Evolutionary conservation across 2,797 vertebrate genomes (phyloP), one percentile per base, ranked within the genome.

Genomic region (Sebastes nivosus): DNA sequence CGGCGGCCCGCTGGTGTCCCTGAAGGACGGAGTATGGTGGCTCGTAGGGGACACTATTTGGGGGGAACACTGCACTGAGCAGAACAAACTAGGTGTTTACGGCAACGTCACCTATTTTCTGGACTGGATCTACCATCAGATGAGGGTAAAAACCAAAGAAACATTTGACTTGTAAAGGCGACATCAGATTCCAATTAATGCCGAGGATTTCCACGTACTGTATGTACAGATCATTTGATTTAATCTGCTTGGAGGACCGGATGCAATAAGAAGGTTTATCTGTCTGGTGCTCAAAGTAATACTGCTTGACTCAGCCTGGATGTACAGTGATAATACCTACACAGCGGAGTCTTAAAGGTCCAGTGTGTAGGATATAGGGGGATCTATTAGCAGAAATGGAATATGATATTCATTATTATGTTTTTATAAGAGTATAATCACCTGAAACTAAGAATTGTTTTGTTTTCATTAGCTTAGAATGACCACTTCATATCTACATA

Each of bases 121-220:
- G 61, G 95, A 95, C 42, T 98, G 97, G 97, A 97, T 98, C 87
- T 93, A 95, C 75, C 79, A 30, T 58, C 96, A 97, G 52, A 97
- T 98, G 96, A 95, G 95, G 97, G 97, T 97, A 94, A 70, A 59
- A 64, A 36, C 1, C 1, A 29, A 20, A 29, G 2, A 32, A 6
- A 22, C 1, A 29, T 50, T 14, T 2, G 3, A 67, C 11, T 57
- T 55, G 3, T 46, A 27, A 27, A 3, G 12, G 57, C 13, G 24
- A 20, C n/a, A 54, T 38, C 27, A 2, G 29, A 61, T 63, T 24
- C 3, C 4, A 70, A 58, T 46, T 3, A 29, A 52, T 32, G 29
- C 54, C 10, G 3, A 29, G 25, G 2, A 72, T 72, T 42, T 67
- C 6, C 2, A 38, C 38, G 7, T 46, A 2, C 2, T 46, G n/a